These are phyloP conservation scores for Megamerina dolium DNA, from an alignment of 2,888 invertebrate species.

Conservation along the genomic window DNA sequence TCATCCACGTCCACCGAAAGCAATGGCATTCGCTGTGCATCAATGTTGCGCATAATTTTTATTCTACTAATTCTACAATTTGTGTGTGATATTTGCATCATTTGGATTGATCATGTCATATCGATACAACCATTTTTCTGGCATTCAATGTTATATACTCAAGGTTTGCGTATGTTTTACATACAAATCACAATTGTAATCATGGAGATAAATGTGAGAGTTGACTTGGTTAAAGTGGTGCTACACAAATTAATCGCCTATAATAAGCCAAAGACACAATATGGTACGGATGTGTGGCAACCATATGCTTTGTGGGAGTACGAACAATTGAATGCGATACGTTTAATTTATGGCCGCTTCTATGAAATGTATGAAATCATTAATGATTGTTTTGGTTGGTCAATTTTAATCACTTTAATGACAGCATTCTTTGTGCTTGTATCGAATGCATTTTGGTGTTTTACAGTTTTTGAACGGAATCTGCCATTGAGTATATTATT, in stretches of 20 bases:
- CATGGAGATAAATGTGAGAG: neutral
- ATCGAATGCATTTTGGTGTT: constrained; percentile 20
- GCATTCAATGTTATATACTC: neutral
- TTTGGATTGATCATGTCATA: neutral
- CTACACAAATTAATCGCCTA: neutral
- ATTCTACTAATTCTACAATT: neutral
- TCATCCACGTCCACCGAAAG: too few relatives aligned
- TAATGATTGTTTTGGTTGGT: constrained; percentile 20
- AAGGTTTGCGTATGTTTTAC: constrained; percentile 3
- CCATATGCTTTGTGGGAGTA: constrained; percentile 22
- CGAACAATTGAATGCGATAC: constrained; percentile 18
- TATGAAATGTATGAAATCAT: constrained; percentile 12
- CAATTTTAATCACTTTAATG: constrained; percentile 15
- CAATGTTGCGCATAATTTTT: too few relatives aligned
- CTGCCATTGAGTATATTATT: too few relatives aligned
- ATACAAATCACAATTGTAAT: neutral
- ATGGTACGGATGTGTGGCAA: constrained; percentile 13
- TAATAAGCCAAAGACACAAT: constrained; percentile 10
- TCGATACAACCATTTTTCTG: constrained; percentile 1
- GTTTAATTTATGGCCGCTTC: constrained; percentile 20
- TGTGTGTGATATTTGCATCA: neutral
- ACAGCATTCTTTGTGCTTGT: constrained; percentile 22
- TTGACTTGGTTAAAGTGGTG: neutral
- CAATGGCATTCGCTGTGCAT: too few relatives aligned
- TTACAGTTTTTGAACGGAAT: too few relatives aligned